These are phyloP conservation scores for Andrena hattorfiana DNA, from an alignment of 2,888 invertebrate species.

Conservation along the genomic window DNA sequence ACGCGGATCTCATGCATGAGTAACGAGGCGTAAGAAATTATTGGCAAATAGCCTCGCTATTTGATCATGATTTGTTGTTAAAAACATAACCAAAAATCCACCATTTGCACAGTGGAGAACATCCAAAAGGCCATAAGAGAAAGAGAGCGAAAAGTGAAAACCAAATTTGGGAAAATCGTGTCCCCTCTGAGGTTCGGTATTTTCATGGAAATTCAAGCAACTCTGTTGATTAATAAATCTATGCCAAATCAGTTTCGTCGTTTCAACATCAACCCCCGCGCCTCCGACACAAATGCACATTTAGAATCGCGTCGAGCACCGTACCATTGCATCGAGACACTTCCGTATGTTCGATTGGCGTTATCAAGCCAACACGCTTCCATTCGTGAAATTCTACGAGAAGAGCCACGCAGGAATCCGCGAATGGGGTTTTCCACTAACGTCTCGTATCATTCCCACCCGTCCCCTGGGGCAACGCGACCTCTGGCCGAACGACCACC, in stretches of 20 bases:
- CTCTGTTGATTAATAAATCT: too few relatives aligned
- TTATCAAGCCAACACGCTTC: constrained; percentile 1
- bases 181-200: too few relatives aligned
- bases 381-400: background rate
- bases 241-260: too few relatives aligned
- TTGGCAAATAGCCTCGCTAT: constrained; percentile 4
- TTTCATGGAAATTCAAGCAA: too few relatives aligned
- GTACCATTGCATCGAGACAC: background rate
- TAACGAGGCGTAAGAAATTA: constrained; percentile 11
- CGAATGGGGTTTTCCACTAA: background rate
- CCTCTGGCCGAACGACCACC: background rate
- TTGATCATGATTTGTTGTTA: background rate
- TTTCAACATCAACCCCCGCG: too few relatives aligned
- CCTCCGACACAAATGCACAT: background rate
- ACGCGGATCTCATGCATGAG: background rate
- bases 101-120: too few relatives aligned
- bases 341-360: background rate
- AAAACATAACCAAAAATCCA: too few relatives aligned
- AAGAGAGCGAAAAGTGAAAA: too few relatives aligned
- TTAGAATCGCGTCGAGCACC: background rate
- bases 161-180: too few relatives aligned
- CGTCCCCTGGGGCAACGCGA: background rate
- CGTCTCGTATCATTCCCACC: constrained; percentile 2
- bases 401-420: background rate
- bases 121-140: too few relatives aligned